phyloP scores from a whole-genome alignment of 2,888 invertebrate species.

The Lypha dubia region DNA sequence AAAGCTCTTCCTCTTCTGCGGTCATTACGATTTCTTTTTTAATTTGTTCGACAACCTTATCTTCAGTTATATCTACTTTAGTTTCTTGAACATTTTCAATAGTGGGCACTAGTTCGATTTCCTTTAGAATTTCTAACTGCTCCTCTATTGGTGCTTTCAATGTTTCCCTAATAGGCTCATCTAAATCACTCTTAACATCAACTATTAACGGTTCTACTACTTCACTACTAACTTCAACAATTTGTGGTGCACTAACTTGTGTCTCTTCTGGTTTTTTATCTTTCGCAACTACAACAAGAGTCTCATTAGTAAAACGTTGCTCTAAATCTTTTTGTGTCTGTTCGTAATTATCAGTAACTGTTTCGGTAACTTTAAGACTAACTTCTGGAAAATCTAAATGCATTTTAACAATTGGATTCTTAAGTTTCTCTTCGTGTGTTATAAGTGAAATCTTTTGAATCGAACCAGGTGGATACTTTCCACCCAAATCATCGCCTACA shows the following conservation, averaged over 20 bases:
- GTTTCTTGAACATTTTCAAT: background rate
- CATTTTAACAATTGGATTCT: constrained; percentile 87
- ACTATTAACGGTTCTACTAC: constrained; percentile 9
- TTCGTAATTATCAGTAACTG: constrained; percentile 79
- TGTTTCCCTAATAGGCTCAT: background rate
- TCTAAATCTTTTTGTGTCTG: constrained; percentile 74
- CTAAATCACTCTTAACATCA: background rate
- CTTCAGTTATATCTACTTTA: constrained; percentile 15
- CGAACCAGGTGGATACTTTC: constrained; percentile 78
- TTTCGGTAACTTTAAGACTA: constrained; percentile 81
- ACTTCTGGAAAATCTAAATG: constrained; percentile 85
- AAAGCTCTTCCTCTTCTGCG: constrained; percentile 81
- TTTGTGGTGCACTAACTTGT: constrained; percentile 9
- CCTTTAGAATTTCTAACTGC: constrained; percentile 41
- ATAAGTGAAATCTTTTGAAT: constrained; percentile 86
- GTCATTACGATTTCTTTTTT: constrained; percentile 76
- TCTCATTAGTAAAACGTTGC: constrained; percentile 61
- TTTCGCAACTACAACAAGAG: constrained; percentile 62
- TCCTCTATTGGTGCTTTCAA: background rate
- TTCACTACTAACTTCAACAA: constrained; percentile 30
- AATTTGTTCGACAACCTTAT: constrained; percentile 40
- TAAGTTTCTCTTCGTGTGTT: constrained; percentile 89
- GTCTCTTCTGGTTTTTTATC: constrained; percentile 3
- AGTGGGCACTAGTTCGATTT: background rate
- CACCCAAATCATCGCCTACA: constrained; percentile 79